A percentile compares a stretch with the other conserved stretches of the same genome.
Evolutionary conservation across 2,113 vertebrate species (phyloP).

Genomic region (Aplodontia rufa): DNA sequence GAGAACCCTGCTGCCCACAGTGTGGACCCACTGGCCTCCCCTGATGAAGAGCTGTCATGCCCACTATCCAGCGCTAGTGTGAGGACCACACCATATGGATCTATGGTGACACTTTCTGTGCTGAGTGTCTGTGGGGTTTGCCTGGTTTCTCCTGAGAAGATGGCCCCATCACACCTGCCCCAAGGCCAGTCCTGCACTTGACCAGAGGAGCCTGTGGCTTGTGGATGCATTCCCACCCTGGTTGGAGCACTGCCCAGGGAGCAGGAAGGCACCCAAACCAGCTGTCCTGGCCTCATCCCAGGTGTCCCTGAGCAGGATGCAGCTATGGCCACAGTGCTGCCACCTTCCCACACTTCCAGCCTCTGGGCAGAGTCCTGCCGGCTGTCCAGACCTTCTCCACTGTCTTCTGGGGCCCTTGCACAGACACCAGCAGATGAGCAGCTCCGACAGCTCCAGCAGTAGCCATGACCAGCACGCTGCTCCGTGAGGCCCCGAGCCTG

Average conservation of each 20-base stretch:
- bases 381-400: neutral
- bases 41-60: too few relatives aligned
- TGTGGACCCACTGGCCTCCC: neutral
- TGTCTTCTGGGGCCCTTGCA: neutral
- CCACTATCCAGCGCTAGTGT: accelerated
- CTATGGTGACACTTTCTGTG: accelerated
- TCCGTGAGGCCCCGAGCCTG: neutral
- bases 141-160: neutral
- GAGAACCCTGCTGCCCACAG: accelerated
- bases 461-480: neutral
- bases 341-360: too few relatives aligned
- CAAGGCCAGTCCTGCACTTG: neutral
- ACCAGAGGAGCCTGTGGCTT: neutral
- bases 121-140: too few relatives aligned
- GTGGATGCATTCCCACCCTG: neutral
- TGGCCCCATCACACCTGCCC: accelerated
- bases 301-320: accelerated
- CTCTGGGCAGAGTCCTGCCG: too few relatives aligned
- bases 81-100: accelerated
- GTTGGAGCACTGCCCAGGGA: neutral
- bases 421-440: neutral
- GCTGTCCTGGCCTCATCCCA: too few relatives aligned
- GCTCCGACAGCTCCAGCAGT: too few relatives aligned
- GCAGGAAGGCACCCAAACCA: neutral
- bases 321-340: neutral